Evolutionary conservation across 2,888 invertebrate genomes (phyloP).

Genomic region (Cordylochernes scorpioides): DNA sequence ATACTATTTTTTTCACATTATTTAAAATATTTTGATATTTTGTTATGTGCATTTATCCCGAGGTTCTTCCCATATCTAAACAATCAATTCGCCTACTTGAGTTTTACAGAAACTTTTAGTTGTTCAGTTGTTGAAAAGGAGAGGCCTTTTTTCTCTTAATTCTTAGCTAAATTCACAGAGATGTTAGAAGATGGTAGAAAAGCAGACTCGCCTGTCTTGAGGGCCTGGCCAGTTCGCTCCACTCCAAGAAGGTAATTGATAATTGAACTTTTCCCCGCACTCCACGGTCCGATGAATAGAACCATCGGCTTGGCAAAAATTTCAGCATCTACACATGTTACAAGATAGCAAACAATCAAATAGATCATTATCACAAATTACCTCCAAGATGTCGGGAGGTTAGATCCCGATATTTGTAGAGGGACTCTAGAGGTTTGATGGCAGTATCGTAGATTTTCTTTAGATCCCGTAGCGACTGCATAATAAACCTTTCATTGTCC

Average conservation of each 20-base stretch:
- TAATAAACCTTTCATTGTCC: slow-evolving; percentile 13
- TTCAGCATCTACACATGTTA: slow-evolving; percentile 40
- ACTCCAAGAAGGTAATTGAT: slow-evolving; percentile 65
- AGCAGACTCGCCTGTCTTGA: slow-evolving; percentile 44
- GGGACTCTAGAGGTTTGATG: slow-evolving; percentile 62
- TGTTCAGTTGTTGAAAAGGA: not conserved
- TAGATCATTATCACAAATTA: too few species aligned
- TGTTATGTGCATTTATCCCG: too few species aligned
- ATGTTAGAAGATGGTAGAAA: not conserved
- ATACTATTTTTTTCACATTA: too few species aligned
- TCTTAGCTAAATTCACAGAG: too few species aligned
- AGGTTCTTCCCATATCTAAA: too few species aligned
- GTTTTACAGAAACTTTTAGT: slow-evolving; percentile 1
- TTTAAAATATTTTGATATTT: too few species aligned
- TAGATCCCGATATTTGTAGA: slow-evolving; percentile 69
- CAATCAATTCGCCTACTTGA: too few species aligned
- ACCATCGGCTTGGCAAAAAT: slow-evolving; percentile 77
- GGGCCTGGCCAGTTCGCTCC: slow-evolving; percentile 32
- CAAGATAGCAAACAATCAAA: too few species aligned
- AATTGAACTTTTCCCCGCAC: slow-evolving; percentile 78
- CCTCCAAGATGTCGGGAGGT: slow-evolving; percentile 42
- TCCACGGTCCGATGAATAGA: slow-evolving; percentile 85
- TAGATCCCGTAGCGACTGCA: slow-evolving; percentile 44
- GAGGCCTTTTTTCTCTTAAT: too few species aligned
- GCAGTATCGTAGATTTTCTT: slow-evolving; percentile 59